Evolutionary conservation across 2,888 invertebrate species (phyloP).

Genomic region (Drosophila kambysellisi): DNA sequence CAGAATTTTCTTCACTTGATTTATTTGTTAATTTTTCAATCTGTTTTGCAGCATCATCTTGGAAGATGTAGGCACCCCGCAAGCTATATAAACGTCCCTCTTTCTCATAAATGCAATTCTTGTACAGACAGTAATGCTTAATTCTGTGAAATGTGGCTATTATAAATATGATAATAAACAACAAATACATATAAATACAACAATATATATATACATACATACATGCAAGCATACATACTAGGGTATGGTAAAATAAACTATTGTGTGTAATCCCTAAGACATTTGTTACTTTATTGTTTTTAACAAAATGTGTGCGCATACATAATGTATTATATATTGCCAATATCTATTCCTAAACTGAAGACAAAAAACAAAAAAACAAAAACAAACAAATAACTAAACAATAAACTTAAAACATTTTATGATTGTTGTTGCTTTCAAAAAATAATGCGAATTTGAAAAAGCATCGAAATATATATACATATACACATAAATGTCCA

Average conservation of each 20-base stretch:
- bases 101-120: conserved; percentile 53
- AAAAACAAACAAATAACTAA: conserved; percentile 46
- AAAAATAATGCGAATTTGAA: conserved; percentile 57
- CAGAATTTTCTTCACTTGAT: conserved; percentile 15
- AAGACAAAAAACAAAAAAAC: conserved; percentile 20
- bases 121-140: conserved; percentile 77
- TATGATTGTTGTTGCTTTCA: conserved; percentile 73
- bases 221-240: conserved; percentile 18
- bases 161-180: conserved; percentile 68
- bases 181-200: conserved; percentile 36
- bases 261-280: conserved; percentile 67
- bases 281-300: conserved; percentile 77
- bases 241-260: conserved; percentile 34
- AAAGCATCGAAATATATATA: conserved; percentile 61
- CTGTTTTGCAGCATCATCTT: conserved; percentile 51
- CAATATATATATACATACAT: conserved; percentile 23
- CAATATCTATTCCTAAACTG: conserved; percentile 64
- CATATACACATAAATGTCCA: conserved; percentile 52
- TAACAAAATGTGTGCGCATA: conserved; percentile 53
- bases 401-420: conserved; percentile 68
- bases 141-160: conserved; percentile 76
- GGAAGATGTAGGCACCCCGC: conserved; percentile 34
- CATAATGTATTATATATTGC: conserved; percentile 59
- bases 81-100: conserved; percentile 48
- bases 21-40: conserved; percentile 11